Evolutionary conservation across 2,888 invertebrate species (phyloP).

Genomic region (Troides oblongomaculatus): DNA sequence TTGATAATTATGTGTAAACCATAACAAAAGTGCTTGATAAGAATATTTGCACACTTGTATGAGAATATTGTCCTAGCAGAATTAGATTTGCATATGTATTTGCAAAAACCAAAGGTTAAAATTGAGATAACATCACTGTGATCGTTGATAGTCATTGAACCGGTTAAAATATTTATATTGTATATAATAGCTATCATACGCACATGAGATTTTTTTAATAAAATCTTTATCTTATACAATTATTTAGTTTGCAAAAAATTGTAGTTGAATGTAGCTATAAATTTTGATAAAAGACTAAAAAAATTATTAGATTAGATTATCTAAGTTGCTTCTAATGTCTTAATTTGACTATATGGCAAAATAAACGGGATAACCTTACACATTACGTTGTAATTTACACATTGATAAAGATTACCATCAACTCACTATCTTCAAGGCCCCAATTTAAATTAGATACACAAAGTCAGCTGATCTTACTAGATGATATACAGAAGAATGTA

Average conservation of each 20-base stretch:
- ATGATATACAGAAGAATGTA: neutral
- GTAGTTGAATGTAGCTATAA: too few relatives aligned
- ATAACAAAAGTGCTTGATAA: conserved; percentile 27
- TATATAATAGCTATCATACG: neutral
- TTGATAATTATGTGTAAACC: conserved; percentile 22
- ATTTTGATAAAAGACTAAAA: too few relatives aligned
- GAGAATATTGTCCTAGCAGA: neutral
- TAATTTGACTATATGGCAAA: neutral
- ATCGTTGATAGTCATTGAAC: neutral
- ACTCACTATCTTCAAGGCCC: neutral
- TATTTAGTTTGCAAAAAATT: too few relatives aligned
- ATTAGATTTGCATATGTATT: conserved; percentile 6
- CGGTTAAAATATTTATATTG: neutral
- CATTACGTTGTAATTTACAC: neutral
- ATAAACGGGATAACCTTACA: neutral
- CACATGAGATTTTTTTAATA: neutral
- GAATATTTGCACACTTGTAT: conserved; percentile 19
- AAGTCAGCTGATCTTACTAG: neutral
- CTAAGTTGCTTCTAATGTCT: too few relatives aligned
- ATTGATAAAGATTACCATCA: neutral
- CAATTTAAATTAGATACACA: neutral
- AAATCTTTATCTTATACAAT: neutral
- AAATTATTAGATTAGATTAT: too few relatives aligned
- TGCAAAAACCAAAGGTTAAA: conserved; percentile 18
- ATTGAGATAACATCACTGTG: conserved; percentile 14